Evolutionary conservation across 2,888 invertebrate genomes (phyloP), one percentile per base, ranked within the genome.

Genomic region (Meteorus colon): DNA sequence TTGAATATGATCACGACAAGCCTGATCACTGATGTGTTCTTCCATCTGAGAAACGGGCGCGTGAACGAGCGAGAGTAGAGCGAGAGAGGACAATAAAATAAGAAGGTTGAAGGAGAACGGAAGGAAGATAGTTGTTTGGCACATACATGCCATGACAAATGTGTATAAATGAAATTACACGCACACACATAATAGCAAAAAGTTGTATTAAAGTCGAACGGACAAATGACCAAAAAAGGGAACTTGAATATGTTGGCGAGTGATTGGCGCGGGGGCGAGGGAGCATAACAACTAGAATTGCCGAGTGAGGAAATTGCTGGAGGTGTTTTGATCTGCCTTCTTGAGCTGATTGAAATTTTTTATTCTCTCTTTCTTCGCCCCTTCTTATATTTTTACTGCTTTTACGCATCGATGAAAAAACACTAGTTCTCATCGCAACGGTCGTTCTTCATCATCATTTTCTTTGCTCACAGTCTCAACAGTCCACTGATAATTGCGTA

Each of bases 231-330:
- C 81, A 70, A 77, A 81, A 78, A 80, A 76, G 81, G 81, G 78
- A 80, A 65, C 75, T 77, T 80, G 80, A 41, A 69, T 68, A 78
- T 78, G 81, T 80, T 77, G 81, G 82, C 80, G 75, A 80, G 73
- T 55, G 51, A 67, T 68, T 67, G 75, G 75, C 59, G 62, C 41
- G 63, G 34, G 73, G n/a, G 37, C 67, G 68, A 73, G 71, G 60
- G 67, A 70, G 63, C 73, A 73, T 65, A 41, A 70, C 14, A 29
- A 60, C 41, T 72, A 59, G 65, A 41, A 67, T 41, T 74, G 45
- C 78, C 74, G 76, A 79, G 80, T 78, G 78, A 78, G 77, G 80
- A 81, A 79, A 80, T 80, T 67, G 74, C 70, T 78, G 77, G 77
- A 81, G 81, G 81, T 81, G 80, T 81, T 77, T 73, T 70, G 48